Conservation (phyloP, 2,888 invertebrate genomes). For the Acronicta alni region DNA sequence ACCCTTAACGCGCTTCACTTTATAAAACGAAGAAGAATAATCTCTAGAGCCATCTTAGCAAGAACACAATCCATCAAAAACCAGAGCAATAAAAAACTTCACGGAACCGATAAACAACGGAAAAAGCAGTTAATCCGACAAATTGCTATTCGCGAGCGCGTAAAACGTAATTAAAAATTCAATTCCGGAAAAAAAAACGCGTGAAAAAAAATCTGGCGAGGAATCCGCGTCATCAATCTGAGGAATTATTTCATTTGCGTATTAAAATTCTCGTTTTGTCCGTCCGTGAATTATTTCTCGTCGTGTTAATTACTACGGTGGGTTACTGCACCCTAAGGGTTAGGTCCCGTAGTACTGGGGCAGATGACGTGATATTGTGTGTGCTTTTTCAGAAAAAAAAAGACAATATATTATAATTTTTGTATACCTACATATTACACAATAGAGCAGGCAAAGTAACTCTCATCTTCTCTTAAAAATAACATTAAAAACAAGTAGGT, state of each 20-base stretch:
- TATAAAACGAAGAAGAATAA: conserved; percentile 4
- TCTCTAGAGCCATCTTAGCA: conserved; percentile 23
- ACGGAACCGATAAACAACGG: conserved; percentile 62
- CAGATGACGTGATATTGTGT: conserved; percentile 28
- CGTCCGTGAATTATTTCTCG: conserved; percentile 84
- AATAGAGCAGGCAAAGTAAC: too few relatives aligned
- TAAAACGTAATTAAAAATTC: conserved; percentile 89
- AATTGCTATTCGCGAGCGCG: conserved; percentile 86
- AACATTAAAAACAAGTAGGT: too few relatives aligned
- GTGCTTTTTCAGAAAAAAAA: conserved; percentile 4
- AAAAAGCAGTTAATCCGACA: conserved; percentile 83
- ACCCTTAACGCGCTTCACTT: neutral
- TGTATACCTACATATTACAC: too few relatives aligned
- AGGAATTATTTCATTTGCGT: conserved; percentile 88
- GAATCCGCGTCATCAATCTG: conserved; percentile 86
- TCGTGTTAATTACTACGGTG: conserved; percentile 81
- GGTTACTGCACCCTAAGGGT: conserved; percentile 78
- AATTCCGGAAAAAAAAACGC: conserved; percentile 74
- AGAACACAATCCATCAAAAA: conserved; percentile 57
- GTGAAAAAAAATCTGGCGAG: conserved; percentile 72
- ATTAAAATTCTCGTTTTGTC: conserved; percentile 88
- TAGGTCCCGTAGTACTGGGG: conserved; percentile 58
- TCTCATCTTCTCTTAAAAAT: too few relatives aligned
- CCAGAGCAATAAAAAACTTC: conserved; percentile 59
- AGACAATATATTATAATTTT: too few relatives aligned